These are phyloP conservation scores for Sander vitreus DNA, from an alignment of 2,113 vertebrate species.

Conservation along the genomic window DNA sequence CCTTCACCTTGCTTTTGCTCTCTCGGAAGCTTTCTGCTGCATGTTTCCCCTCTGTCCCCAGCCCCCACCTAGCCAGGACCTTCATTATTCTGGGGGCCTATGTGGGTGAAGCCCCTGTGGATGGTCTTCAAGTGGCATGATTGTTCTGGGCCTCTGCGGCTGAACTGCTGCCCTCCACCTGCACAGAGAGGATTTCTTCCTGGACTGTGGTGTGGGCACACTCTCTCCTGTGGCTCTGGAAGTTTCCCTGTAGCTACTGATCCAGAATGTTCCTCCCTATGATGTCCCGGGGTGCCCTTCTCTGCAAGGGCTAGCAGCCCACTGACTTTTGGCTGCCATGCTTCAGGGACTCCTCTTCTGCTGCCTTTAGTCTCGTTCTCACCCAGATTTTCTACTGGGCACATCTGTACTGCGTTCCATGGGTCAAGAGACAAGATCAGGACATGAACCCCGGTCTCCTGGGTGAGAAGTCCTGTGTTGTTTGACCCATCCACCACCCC, in stretches of 20 bases:
- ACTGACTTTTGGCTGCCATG: slow-evolving; percentile 1
- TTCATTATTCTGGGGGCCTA: slow-evolving; percentile 4
- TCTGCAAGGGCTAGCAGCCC: not conserved
- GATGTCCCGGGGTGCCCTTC: not conserved
- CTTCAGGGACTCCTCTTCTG: not conserved
- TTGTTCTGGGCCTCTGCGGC: slow-evolving; percentile 28
- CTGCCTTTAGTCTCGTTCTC: not conserved
- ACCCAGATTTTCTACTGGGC: too few relatives aligned
- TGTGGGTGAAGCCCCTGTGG: slow-evolving; percentile 7
- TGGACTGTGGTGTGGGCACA: not conserved
- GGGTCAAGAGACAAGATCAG: too few relatives aligned
- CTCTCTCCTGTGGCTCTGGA: slow-evolving; percentile 9
- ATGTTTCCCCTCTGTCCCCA: not conserved
- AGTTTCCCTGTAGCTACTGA: slow-evolving; percentile 1
- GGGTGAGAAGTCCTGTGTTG: too few relatives aligned
- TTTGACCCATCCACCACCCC: too few relatives aligned
- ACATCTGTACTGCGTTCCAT: too few relatives aligned
- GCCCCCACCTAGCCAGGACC: not conserved
- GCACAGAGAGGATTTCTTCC: not conserved
- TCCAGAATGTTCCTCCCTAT: not conserved
- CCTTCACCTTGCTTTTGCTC: not conserved
- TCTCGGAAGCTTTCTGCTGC: not conserved
- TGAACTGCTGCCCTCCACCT: slow-evolving; percentile 17
- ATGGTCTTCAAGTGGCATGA: not conserved
- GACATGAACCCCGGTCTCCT: too few relatives aligned